These are phyloP conservation scores for Chaetops frenatus DNA, from an alignment of 2,113 vertebrate species.

Conservation along the genomic window DNA sequence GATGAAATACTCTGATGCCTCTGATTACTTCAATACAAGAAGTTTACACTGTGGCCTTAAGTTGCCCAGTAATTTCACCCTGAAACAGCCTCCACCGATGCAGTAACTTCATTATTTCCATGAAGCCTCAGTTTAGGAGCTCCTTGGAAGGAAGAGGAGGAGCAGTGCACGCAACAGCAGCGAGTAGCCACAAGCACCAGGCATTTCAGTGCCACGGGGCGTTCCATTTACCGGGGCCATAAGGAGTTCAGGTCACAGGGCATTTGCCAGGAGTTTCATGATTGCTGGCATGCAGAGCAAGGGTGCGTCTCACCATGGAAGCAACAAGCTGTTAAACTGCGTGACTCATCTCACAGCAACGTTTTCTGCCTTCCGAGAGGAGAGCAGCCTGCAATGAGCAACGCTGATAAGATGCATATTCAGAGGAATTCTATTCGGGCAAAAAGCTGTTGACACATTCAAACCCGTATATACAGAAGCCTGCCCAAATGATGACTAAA, in stretches of 20 bases:
- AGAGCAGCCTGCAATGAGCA: constrained; percentile 49
- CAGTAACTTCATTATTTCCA: not conserved
- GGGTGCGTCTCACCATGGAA: constrained; percentile 43
- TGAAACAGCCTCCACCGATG: not conserved
- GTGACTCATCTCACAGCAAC: constrained; percentile 67
- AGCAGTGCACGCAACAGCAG: not conserved
- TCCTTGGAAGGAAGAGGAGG: not conserved
- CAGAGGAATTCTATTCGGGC: constrained; percentile 49
- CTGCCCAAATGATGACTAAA: not conserved
- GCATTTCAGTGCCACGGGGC: not conserved
- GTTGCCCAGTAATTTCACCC: not conserved
- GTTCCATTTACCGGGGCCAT: not conserved
- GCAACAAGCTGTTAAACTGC: constrained; percentile 48
- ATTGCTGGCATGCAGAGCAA: not conserved
- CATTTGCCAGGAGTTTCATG: not conserved
- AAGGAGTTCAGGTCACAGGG: constrained; percentile 28
- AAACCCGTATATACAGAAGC: not conserved
- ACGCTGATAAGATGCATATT: constrained; percentile 59
- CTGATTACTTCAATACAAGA: not conserved
- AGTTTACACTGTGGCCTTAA: not conserved
- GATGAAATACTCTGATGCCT: not conserved
- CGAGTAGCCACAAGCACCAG: not conserved
- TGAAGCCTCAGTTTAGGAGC: not conserved
- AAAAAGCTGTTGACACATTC: constrained; percentile 21
- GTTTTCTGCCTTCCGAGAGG: constrained; percentile 8